These are phyloP conservation scores for Cataglyphis cursor DNA, from an alignment of 2,888 invertebrate species.

Conservation along the genomic window DNA sequence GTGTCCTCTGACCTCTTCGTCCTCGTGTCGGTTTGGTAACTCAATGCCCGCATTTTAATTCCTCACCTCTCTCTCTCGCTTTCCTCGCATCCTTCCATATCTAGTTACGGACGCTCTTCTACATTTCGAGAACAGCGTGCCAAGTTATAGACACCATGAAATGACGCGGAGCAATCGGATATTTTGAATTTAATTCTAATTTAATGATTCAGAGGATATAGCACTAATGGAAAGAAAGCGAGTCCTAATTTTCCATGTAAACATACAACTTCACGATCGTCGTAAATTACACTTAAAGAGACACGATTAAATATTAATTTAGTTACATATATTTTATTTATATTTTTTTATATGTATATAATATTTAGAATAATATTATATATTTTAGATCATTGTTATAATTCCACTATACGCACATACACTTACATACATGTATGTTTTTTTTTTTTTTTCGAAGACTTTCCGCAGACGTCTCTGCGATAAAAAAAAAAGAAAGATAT, in stretches of 20 bases:
- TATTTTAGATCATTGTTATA: not conserved
- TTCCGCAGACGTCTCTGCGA: no score
- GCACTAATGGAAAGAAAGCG: not conserved
- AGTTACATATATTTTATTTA: not conserved
- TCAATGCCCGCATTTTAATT: conserved; percentile 42
- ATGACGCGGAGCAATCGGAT: not conserved
- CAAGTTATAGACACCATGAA: conserved; percentile 3
- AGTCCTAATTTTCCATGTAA: not conserved
- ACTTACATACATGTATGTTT: not conserved
- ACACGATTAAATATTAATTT: not conserved
- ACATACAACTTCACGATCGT: not conserved
- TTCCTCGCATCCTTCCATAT: conserved; percentile 13
- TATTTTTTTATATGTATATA: not conserved
- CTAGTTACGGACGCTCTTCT: conserved; percentile 37
- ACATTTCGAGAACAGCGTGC: conserved; percentile 6
- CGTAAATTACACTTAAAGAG: not conserved
- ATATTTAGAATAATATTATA: not conserved
- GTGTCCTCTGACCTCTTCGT: conserved; percentile 78
- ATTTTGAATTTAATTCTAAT: conserved; percentile 8
- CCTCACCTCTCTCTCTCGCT: not conserved
- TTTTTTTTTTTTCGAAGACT: not conserved
- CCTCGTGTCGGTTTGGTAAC: conserved; percentile 49
- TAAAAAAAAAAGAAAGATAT: not conserved
- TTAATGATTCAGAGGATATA: not conserved
- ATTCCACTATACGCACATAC: not conserved